Evolutionary conservation across 2,113 vertebrate species (phyloP).

Genomic region (Sakesphorus luctuosus): DNA sequence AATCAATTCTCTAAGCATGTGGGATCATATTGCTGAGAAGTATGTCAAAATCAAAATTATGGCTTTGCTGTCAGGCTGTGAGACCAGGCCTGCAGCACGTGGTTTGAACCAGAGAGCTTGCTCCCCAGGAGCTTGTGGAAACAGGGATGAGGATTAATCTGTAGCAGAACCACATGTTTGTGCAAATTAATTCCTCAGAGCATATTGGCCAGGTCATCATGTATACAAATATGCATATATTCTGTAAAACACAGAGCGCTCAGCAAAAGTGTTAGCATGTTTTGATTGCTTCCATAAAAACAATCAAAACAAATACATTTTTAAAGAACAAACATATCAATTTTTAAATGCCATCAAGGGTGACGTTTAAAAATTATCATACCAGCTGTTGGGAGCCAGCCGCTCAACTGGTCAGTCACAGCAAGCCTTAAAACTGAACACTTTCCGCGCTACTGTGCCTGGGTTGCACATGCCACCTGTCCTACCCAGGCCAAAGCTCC

Average conservation of each 20-base stretch:
- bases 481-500: neutral
- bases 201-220: neutral
- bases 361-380: neutral
- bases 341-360: neutral
- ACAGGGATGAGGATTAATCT: neutral
- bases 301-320: neutral
- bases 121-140: neutral
- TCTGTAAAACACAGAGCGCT: neutral
- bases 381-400: neutral
- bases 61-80: neutral
- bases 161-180: rapidly evolving
- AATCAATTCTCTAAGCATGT: neutral
- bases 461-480: neutral
- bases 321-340: neutral
- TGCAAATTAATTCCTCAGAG: neutral
- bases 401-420: neutral
- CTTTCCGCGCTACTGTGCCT: neutral
- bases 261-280: rapidly evolving
- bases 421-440: neutral
- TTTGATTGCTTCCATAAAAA: neutral
- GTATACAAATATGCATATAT: neutral
- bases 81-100: neutral
- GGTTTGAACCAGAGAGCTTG: neutral
- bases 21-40: neutral
- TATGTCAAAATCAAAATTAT: neutral